Percentiles rank a stretch among this genome's conserved stretches.
Evolutionary conservation across 2,888 invertebrate genomes (phyloP).

Genomic region (Eupeodes latifasciatus): DNA sequence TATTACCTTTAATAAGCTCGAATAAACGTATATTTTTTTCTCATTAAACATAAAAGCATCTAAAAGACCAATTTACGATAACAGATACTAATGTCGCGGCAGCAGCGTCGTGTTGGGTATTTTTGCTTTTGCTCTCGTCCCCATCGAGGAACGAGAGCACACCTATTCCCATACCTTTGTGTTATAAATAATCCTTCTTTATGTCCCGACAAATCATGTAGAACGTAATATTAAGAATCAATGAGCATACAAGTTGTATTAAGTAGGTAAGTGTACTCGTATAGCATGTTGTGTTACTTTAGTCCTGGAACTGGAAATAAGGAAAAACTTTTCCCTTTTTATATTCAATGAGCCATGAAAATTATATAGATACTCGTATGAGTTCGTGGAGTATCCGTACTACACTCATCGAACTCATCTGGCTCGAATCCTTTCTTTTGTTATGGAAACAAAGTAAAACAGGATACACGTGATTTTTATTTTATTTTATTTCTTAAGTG

Average conservation of each 20-base stretch:
- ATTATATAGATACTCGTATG: neutral
- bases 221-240: slow-evolving; percentile 39
- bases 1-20: slow-evolving; percentile 2
- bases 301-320: neutral
- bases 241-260: slow-evolving; percentile 30
- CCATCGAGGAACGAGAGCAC: neutral
- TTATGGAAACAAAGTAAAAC: neutral
- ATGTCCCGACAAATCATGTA: slow-evolving; percentile 34
- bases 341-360: slow-evolving; percentile 22
- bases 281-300: too few relatives aligned
- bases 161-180: neutral
- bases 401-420: neutral
- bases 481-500: slow-evolving; percentile 9
- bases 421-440: neutral
- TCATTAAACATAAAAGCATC: slow-evolving; percentile 11
- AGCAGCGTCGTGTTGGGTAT: too few relatives aligned
- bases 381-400: too few relatives aligned
- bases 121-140: neutral
- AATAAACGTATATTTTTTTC: neutral
- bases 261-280: slow-evolving; percentile 1
- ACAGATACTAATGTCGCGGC: neutral
- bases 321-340: slow-evolving; percentile 17
- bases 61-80: slow-evolving; percentile 13
- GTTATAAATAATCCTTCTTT: slow-evolving; percentile 34
- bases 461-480: neutral